Evolutionary conservation across 2,888 invertebrate genomes (phyloP).

Genomic region (Sycophila texana): DNA sequence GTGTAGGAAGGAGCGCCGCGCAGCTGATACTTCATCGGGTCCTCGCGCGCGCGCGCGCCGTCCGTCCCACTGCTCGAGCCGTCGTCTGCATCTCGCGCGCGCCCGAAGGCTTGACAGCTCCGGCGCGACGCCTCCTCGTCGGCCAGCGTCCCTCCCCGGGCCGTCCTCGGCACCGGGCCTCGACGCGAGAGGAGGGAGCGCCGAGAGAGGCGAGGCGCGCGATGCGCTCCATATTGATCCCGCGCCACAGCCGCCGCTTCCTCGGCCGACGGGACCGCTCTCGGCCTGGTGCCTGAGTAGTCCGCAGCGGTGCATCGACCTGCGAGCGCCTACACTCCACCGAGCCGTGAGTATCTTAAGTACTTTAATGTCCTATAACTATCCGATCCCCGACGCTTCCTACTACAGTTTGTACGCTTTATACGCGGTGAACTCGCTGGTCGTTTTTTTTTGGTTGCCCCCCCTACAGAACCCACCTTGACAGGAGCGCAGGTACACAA

Average conservation of each 20-base stretch:
- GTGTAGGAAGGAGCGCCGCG: conserved; percentile 6
- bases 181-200: conserved; percentile 20
- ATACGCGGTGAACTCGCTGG: no score
- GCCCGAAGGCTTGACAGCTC: conserved; percentile 17
- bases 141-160: no score
- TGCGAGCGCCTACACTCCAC: neutral
- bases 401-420: no score
- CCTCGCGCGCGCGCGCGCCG: neutral
- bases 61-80: neutral
- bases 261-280: neutral
- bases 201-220: conserved; percentile 16
- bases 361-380: no score
- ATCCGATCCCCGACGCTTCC: no score
- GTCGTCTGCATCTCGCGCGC: conserved; percentile 22
- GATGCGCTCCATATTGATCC: conserved; percentile 52
- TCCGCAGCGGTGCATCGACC: conserved; percentile 1
- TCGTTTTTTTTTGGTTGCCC: no score
- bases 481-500: no score
- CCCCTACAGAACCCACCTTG: no score
- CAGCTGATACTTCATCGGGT: conserved; percentile 23
- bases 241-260: conserved; percentile 12
- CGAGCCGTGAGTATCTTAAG: no score
- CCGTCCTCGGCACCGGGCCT: neutral
- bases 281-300: neutral
- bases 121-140: neutral